Evolutionary conservation across 2,797 vertebrate genomes (phyloP).

Genomic region (Pseudochaenichthys georgianus): DNA sequence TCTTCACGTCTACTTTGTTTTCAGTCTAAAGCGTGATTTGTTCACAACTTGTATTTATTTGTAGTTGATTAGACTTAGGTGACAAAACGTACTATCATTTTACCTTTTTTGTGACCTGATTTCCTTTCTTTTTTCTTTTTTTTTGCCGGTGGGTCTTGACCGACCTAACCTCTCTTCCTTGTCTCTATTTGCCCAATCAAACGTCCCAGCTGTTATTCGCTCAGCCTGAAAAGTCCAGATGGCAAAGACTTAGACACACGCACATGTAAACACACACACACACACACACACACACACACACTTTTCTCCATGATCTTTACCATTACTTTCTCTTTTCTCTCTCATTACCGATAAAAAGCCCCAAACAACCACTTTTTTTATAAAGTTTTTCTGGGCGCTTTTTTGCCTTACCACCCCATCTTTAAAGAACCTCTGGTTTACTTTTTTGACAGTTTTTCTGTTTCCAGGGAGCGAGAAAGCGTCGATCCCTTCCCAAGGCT

Average conservation of each 20-base stretch:
- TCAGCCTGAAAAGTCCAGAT: conserved; percentile 93
- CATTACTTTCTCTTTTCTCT: conserved; percentile 88
- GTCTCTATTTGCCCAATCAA: conserved; percentile 91
- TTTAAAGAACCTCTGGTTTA: conserved; percentile 82
- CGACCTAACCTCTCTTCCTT: conserved; percentile 80
- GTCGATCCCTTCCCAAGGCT: conserved; percentile 79
- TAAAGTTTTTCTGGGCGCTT: conserved; percentile 89
- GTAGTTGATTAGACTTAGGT: conserved; percentile 77
- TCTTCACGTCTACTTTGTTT: conserved; percentile 77
- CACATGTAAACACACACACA: conserved; percentile 42
- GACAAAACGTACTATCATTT: conserved; percentile 82
- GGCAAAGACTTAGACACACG: conserved; percentile 89
- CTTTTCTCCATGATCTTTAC: conserved; percentile 74
- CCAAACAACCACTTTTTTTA: conserved; percentile 90
- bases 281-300: conserved; percentile 33
- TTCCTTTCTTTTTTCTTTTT: conserved; percentile 28
- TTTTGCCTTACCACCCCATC: conserved; percentile 84
- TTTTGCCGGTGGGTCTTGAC: conserved; percentile 48
- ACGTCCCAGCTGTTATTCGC: conserved; percentile 94
- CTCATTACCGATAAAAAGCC: conserved; percentile 88
- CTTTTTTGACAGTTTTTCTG: conserved; percentile 89
- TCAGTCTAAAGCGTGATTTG: conserved; percentile 69
- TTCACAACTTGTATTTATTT: conserved; percentile 67
- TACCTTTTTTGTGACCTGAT: conserved; percentile 48
- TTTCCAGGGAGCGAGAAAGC: conserved; percentile 88